Conservation (phyloP, 2,888 invertebrate species). For the Tipula confusa region DNA sequence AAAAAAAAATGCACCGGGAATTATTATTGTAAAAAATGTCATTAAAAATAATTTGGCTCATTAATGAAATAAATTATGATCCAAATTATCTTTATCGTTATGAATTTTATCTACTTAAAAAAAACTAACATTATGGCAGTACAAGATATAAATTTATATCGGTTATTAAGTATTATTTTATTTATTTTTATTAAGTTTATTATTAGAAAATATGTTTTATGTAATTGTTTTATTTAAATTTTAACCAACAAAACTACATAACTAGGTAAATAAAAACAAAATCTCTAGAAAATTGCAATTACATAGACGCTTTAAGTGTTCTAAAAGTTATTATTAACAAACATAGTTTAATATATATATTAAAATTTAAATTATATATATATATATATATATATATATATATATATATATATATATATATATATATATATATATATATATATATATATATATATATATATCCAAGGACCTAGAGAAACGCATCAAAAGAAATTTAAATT, state of each 20-base stretch:
- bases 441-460: neutral
- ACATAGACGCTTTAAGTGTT: constrained; percentile 31
- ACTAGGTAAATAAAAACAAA: constrained; percentile 4
- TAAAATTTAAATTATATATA: neutral
- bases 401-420: neutral
- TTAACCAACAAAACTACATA: neutral
- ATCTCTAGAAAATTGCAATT: constrained; percentile 28
- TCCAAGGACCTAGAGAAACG: too few relatives aligned
- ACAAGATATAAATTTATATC: neutral
- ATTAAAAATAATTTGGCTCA: too few relatives aligned
- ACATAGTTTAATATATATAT: neutral
- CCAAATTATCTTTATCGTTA: too few relatives aligned
- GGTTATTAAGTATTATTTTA: neutral
- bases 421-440: neutral
- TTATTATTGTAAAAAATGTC: too few relatives aligned
- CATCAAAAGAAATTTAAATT: too few relatives aligned
- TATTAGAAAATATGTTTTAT: neutral
- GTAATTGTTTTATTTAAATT: neutral
- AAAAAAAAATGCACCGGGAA: too few relatives aligned
- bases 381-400: neutral
- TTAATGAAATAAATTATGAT: too few relatives aligned
- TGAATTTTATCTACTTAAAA: too few relatives aligned
- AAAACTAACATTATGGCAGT: neutral
- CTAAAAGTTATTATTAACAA: constrained; percentile 25
- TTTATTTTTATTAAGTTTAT: neutral